Percentiles rank a stretch among this genome's conserved stretches.
These are phyloP conservation scores for Marmota flaviventris DNA, from an alignment of 2,113 vertebrate species.

Conservation along the genomic window DNA sequence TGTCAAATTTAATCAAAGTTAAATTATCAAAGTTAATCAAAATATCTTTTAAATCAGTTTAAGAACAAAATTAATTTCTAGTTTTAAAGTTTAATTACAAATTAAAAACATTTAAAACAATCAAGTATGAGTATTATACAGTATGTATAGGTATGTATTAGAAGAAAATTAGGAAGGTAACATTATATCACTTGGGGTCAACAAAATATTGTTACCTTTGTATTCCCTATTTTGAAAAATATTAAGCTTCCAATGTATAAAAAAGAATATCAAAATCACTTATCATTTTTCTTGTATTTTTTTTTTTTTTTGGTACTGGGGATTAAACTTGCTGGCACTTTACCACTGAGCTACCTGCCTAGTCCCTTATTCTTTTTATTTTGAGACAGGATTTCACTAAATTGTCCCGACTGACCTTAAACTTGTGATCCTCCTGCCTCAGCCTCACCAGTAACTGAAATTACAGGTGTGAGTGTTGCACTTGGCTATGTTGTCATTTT, in stretches of 20 bases:
- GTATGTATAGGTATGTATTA: neutral
- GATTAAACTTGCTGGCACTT: no score
- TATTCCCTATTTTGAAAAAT: neutral
- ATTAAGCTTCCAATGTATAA: neutral
- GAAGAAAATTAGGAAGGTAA: neutral
- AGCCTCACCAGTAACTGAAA: no score
- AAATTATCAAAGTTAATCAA: neutral
- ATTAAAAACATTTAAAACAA: conserved; percentile 20
- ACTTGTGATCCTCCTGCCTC: no score
- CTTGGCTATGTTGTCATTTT: neutral
- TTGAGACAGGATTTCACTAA: no score
- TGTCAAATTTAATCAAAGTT: neutral
- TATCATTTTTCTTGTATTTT: no score
- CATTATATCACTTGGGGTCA: neutral
- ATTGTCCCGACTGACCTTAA: no score
- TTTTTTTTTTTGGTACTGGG: no score
- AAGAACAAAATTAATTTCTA: neutral
- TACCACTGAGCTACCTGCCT: no score
- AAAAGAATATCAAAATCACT: neutral
- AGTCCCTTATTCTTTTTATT: no score
- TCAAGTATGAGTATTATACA: neutral
- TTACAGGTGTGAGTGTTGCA: no score
- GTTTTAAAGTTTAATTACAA: neutral
- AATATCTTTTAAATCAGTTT: neutral
- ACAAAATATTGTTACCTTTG: neutral